Evolutionary conservation across 2,113 vertebrate species (phyloP).

Genomic region (Pipa parva): DNA sequence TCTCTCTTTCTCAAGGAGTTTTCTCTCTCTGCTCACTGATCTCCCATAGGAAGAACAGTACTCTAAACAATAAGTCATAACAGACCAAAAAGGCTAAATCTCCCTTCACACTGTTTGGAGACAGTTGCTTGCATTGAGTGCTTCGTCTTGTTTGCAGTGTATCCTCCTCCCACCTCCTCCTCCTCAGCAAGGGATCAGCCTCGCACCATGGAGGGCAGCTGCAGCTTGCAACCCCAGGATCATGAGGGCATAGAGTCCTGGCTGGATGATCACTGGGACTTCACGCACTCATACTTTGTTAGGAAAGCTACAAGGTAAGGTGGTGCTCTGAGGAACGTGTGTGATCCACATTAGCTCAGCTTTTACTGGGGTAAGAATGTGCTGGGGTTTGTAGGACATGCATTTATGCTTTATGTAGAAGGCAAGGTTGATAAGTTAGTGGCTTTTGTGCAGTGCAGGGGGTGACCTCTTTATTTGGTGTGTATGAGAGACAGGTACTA

Average conservation of each 20-base stretch:
- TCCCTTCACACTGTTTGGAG: background rate
- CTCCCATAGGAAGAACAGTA: background rate
- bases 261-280: slow-evolving; percentile 90
- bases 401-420: no score
- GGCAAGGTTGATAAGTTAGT: no score
- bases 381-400: no score
- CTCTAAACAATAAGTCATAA: background rate
- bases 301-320: slow-evolving; percentile 86
- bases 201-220: slow-evolving; percentile 66
- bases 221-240: slow-evolving; percentile 50
- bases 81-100: background rate
- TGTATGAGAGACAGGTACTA: no score
- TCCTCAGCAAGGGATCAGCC: slow-evolving; percentile 23
- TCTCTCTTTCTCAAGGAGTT: background rate
- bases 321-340: background rate
- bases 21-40: background rate
- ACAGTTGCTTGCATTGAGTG: slow-evolving; percentile 6
- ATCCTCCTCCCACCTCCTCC: slow-evolving; percentile 26
- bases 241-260: slow-evolving; percentile 83
- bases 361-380: background rate
- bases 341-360: no score
- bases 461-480: no score
- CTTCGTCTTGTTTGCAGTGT: background rate
- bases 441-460: no score
- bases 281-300: slow-evolving; percentile 85